Conservation (phyloP, 2,888 invertebrate genomes). For the Dicranocentrus wangi region DNA sequence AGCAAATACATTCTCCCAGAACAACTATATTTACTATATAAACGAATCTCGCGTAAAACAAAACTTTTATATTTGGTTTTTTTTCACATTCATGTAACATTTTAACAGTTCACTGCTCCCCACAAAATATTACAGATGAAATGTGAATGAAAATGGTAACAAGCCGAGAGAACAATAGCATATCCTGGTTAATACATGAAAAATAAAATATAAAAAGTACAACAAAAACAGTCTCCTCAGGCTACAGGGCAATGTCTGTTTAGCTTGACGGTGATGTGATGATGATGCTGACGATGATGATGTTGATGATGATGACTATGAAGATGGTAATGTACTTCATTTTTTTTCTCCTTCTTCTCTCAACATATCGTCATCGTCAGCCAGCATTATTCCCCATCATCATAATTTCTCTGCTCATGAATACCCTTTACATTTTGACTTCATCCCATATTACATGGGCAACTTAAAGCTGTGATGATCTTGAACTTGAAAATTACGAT, state of each 20-base stretch:
- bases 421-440: conserved; percentile 5
- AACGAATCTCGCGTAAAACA: too few species aligned
- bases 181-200: conserved; percentile 25
- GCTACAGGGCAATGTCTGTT: conserved; percentile 61
- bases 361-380: conserved; percentile 4
- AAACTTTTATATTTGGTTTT: neutral
- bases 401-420: conserved; percentile 23
- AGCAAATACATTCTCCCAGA: too few species aligned
- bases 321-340: conserved; percentile 52
- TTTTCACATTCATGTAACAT: neutral
- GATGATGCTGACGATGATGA: conserved; percentile 12
- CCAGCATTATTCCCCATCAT: too few species aligned
- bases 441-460: neutral
- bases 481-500: conserved; percentile 58
- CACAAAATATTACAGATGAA: neutral
- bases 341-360: conserved; percentile 18
- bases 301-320: conserved; percentile 9
- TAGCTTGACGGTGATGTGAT: neutral
- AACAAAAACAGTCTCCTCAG: conserved; percentile 43
- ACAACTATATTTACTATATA: too few species aligned
- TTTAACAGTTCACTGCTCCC: conserved; percentile 8
- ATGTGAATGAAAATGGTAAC: neutral
- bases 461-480: conserved; percentile 44
- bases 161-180: neutral
- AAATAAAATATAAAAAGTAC: conserved; percentile 17